Evolutionary conservation across 2,797 vertebrate genomes (phyloP).

Genomic region (Astyanax mexicanus): DNA sequence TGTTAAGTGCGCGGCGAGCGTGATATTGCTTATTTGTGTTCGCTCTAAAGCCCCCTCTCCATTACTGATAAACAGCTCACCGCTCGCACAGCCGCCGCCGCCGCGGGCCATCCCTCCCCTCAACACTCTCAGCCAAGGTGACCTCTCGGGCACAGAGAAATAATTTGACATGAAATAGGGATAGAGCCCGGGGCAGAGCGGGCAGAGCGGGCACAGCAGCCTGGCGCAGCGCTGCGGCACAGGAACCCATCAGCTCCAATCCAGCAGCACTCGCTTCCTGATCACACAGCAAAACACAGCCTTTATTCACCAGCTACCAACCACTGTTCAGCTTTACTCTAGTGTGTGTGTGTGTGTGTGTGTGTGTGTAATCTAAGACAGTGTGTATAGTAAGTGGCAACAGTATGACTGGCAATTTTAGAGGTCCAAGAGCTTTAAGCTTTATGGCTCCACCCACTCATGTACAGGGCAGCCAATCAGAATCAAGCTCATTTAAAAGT

Average conservation of each 20-base stretch:
- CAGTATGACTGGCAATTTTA: too few species aligned
- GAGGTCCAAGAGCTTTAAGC: too few species aligned
- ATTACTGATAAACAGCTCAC: constrained; percentile 71
- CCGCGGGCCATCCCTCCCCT: constrained; percentile 70
- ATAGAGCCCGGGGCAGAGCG: constrained; percentile 75
- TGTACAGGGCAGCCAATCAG: too few species aligned
- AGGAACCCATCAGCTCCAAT: constrained; percentile 74
- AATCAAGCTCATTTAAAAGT: too few species aligned
- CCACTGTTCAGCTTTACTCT: neutral
- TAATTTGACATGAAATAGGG: constrained; percentile 78
- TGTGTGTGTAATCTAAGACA: too few species aligned
- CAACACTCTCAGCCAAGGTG: constrained; percentile 76
- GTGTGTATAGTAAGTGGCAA: too few species aligned
- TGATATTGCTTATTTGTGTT: constrained; percentile 69
- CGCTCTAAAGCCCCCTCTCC: constrained; percentile 73
- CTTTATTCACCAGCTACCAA: constrained; percentile 1
- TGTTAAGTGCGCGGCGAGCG: constrained; percentile 72
- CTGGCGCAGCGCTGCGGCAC: constrained; percentile 68
- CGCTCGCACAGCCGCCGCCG: constrained; percentile 78
- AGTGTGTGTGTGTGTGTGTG: neutral
- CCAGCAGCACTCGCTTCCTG: constrained; percentile 40
- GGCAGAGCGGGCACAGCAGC: constrained; percentile 74
- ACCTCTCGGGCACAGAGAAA: constrained; percentile 71
- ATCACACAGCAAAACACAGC: neutral
- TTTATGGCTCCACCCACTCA: too few species aligned